phyloP scores from a whole-genome alignment of 2,113 vertebrate genomes.

The Larimichthys crocea region DNA sequence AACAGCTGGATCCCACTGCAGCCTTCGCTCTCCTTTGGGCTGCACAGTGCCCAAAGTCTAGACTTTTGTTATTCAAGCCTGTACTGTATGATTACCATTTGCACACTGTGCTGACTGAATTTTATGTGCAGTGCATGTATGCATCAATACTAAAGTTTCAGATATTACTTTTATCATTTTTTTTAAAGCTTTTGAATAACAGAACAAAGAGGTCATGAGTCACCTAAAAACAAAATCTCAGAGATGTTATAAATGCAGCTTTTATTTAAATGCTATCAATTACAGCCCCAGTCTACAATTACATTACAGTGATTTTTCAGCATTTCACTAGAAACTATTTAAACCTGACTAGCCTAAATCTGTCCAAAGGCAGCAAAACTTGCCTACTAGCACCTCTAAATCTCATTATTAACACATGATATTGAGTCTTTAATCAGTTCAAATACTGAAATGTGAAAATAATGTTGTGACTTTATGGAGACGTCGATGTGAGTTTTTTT shows the following conservation, averaged over 20 bases:
- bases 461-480: background rate
- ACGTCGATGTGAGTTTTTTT: background rate
- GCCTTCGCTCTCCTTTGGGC: slow-evolving; percentile 10
- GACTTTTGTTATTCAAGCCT: slow-evolving; percentile 7
- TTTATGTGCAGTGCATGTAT: background rate
- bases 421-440: background rate
- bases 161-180: background rate
- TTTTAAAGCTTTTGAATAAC: background rate
- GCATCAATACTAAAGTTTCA: background rate
- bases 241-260: background rate
- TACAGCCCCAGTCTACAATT: background rate
- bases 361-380: background rate
- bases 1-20: slow-evolving; percentile 57
- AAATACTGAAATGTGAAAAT: too few species aligned
- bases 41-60: slow-evolving; percentile 1
- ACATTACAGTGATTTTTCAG: background rate
- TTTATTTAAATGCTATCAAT: background rate
- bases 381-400: background rate
- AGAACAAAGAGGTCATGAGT: background rate
- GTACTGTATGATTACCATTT: slow-evolving; percentile 5
- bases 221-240: background rate
- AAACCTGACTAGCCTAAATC: background rate
- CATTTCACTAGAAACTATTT: background rate
- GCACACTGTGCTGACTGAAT: background rate
- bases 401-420: background rate